A percentile compares a stretch with the other conserved stretches of the same genome.
These are phyloP conservation scores for Gallinago jamesoni DNA, from an alignment of 2,113 vertebrate species.

Conservation along the genomic window DNA sequence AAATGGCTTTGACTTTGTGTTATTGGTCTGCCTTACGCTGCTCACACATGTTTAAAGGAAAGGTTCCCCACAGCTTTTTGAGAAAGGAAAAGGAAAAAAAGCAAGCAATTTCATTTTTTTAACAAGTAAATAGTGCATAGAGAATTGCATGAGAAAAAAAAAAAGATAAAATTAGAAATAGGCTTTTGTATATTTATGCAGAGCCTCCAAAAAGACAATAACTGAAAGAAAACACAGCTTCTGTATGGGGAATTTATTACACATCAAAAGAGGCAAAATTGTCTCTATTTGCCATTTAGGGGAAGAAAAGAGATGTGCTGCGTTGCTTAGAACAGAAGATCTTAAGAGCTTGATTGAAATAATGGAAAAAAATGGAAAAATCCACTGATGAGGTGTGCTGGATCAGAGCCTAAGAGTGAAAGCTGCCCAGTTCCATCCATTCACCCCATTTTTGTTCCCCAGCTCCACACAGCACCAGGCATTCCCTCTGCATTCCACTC, in stretches of 20 bases:
- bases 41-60: not conserved
- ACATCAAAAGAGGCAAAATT: not conserved
- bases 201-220: not conserved
- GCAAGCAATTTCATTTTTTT: not conserved
- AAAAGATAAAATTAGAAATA: not conserved
- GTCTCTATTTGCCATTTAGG: not conserved
- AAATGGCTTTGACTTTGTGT: not conserved
- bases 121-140: not conserved
- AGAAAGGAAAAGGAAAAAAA: not conserved
- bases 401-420: not conserved
- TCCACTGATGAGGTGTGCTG: not conserved
- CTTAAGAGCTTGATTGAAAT: not conserved
- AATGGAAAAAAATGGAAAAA: not conserved
- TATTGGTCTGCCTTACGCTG: not conserved
- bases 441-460: not conserved
- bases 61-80: not conserved
- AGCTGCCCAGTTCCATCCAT: not conserved
- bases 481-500: not conserved
- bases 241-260: not conserved
- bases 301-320: not conserved
- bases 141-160: not conserved
- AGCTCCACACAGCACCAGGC: not conserved
- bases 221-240: not conserved
- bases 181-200: not conserved
- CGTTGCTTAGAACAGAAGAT: rapidly evolving